Evolutionary conservation across 2,113 vertebrate genomes (phyloP).

Genomic region (Pogona vitticeps): DNA sequence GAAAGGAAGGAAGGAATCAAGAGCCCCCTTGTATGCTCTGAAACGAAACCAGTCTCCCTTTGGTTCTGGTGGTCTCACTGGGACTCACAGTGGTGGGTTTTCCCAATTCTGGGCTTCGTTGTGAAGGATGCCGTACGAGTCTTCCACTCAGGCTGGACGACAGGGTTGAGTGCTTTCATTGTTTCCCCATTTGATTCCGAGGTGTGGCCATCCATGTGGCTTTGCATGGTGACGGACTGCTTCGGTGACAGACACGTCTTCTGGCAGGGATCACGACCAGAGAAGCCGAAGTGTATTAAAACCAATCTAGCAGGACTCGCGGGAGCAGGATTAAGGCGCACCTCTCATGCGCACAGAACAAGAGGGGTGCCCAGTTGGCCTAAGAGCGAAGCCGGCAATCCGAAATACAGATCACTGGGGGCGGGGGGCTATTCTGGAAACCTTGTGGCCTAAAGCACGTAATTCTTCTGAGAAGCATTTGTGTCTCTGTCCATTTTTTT

Average conservation of each 20-base stretch:
- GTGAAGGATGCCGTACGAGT: conserved; percentile 20
- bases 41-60: neutral
- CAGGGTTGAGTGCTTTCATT: neutral
- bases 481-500: conserved; percentile 13
- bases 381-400: neutral
- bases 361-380: neutral
- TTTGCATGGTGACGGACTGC: too few species aligned
- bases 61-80: neutral
- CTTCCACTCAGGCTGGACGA: neutral
- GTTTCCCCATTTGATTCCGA: neutral
- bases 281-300: neutral
- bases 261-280: too few species aligned
- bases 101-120: neutral
- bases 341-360: neutral
- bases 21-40: neutral
- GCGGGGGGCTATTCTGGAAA: conserved; percentile 5
- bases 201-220: too few species aligned
- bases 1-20: neutral
- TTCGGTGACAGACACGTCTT: too few species aligned
- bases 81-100: neutral
- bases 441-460: conserved; percentile 13
- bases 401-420: neutral
- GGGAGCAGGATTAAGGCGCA: neutral
- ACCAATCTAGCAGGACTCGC: neutral
- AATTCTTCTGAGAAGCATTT: conserved; percentile 1